Conservation (phyloP, 1,140 invertebrate species). For the Agrypnia vestita region DNA sequence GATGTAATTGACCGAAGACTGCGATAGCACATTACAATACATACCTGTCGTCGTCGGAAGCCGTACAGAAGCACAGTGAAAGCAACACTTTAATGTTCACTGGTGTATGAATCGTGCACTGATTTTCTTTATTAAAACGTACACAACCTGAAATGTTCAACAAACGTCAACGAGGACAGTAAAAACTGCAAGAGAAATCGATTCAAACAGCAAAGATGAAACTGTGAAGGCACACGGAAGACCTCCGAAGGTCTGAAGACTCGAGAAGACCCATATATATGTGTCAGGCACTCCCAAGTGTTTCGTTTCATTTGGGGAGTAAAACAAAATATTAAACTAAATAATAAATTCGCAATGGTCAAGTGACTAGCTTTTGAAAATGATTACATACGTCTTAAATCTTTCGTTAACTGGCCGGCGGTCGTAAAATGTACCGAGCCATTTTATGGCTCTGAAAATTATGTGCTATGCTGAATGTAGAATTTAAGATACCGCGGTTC, state of each 20-base stretch:
- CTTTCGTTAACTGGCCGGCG: neutral
- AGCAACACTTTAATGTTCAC: constrained; percentile 5
- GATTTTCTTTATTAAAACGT: neutral
- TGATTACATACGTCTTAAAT: constrained; percentile 3
- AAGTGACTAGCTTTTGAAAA: constrained; percentile 1
- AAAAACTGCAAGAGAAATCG: too few species aligned
- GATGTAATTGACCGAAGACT: too few species aligned
- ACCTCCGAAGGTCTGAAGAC: too few species aligned
- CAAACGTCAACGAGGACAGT: too few species aligned
- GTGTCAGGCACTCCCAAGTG: too few species aligned
- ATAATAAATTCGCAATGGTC: too few species aligned
- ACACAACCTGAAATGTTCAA: too few species aligned
- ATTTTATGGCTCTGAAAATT: constrained; percentile 13
- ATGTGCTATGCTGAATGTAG: constrained; percentile 8
- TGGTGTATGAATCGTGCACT: constrained; percentile 6
- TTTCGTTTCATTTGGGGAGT: too few species aligned
- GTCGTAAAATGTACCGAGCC: neutral
- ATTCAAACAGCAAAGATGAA: too few species aligned
- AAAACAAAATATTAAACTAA: too few species aligned
- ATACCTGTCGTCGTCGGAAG: constrained; percentile 11
- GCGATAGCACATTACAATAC: neutral
- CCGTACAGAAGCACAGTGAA: constrained; percentile 27
- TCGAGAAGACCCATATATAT: too few species aligned
- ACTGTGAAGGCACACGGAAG: too few species aligned
- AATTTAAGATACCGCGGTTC: neutral